phyloP scores from a whole-genome alignment of 2,888 invertebrate species.

The Athetis lepigone region DNA sequence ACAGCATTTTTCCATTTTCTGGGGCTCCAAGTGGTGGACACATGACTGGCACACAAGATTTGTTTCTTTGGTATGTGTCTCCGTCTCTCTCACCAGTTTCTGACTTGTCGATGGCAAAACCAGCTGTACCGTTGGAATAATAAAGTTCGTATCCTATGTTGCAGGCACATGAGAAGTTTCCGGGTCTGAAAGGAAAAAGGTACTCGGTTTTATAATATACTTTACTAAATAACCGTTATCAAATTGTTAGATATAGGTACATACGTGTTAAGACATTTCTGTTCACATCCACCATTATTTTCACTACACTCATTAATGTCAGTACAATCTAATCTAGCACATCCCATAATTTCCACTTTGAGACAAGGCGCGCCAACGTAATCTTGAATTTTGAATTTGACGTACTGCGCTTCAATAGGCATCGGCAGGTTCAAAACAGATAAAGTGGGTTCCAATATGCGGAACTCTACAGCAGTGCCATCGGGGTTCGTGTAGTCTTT shows the following conservation, averaged over 20 bases:
- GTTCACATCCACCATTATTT: slow-evolving; percentile 97
- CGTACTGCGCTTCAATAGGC: slow-evolving; percentile 97
- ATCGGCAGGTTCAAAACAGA: slow-evolving; percentile 97
- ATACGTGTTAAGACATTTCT: slow-evolving; percentile 96
- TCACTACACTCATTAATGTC: slow-evolving; percentile 97
- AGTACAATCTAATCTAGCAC: slow-evolving; percentile 96
- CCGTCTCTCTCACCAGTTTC: slow-evolving; percentile 97
- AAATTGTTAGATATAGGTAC: slow-evolving; percentile 62
- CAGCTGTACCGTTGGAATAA: slow-evolving; percentile 96
- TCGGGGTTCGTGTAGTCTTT: slow-evolving; percentile 98
- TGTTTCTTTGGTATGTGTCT: slow-evolving; percentile 96
- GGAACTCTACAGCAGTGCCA: slow-evolving; percentile 97
- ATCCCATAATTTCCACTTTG: slow-evolving; percentile 97
- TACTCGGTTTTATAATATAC: not conserved
- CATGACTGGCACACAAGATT: slow-evolving; percentile 98
- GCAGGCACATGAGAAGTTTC: slow-evolving; percentile 96
- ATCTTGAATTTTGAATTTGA: slow-evolving; percentile 96
- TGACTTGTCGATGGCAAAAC: slow-evolving; percentile 94
- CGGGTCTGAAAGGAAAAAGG: slow-evolving; percentile 91
- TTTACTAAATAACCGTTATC: not conserved
- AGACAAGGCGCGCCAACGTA: slow-evolving; percentile 97
- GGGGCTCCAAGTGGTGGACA: slow-evolving; percentile 94
- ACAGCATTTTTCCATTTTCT: slow-evolving; percentile 95
- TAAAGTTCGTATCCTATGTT: slow-evolving; percentile 98
- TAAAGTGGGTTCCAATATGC: slow-evolving; percentile 96